These are phyloP conservation scores for Coptodon bakossiorum DNA, from an alignment of 2,113 vertebrate genomes.

Conservation along the genomic window DNA sequence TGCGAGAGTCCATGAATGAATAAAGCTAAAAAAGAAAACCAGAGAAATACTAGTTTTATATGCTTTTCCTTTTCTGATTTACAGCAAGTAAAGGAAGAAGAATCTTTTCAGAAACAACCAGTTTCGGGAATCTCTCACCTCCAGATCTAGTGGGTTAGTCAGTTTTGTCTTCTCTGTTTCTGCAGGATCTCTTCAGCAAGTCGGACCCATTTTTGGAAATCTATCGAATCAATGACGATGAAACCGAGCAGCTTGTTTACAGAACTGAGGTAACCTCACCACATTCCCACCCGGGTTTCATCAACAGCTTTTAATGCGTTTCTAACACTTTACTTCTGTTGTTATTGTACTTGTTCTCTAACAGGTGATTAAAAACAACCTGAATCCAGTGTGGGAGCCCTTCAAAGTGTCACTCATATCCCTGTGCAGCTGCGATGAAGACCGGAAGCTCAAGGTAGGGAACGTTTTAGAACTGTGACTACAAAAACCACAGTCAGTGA, in stretches of 20 bases:
- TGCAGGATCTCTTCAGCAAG: conserved; percentile 94
- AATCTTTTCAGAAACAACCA: background rate
- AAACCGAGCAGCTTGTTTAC: conserved; percentile 85
- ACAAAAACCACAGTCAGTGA: background rate
- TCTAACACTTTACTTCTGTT: background rate
- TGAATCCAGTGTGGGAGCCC: conserved; percentile 91
- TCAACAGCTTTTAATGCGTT: background rate
- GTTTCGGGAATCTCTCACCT: background rate
- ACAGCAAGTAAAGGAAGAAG: background rate
- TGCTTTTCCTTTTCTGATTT: background rate
- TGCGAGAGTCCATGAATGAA: background rate
- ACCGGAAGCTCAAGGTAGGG: conserved; percentile 85
- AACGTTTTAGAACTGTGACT: background rate
- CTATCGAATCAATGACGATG: conserved; percentile 81
- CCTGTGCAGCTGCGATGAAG: conserved; percentile 90
- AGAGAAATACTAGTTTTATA: background rate
- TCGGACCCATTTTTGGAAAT: conserved; percentile 95
- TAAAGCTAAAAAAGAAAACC: background rate
- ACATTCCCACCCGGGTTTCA: background rate
- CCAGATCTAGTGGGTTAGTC: background rate
- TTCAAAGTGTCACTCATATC: conserved; percentile 93
- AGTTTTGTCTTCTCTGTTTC: background rate
- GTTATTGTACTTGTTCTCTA: background rate
- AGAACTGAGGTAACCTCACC: conserved; percentile 81
- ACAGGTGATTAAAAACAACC: conserved; percentile 94